A percentile compares a stretch with the other conserved stretches of the same genome.
Conservation (phyloP, 2,113 vertebrate genomes). For the Sinocyclocheilus rhinocerous region DNA sequence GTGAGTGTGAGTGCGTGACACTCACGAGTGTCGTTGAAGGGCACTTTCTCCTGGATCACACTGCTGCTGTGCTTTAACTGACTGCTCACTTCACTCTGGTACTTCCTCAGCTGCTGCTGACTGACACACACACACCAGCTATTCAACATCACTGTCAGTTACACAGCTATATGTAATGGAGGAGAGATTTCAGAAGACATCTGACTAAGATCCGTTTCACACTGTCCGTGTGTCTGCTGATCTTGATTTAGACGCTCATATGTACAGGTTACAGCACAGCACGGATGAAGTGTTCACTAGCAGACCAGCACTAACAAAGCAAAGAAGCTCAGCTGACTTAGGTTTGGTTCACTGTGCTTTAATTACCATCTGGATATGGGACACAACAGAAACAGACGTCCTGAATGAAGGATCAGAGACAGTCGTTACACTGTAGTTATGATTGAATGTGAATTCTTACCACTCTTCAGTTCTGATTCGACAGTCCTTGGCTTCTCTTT, state of each 20-base stretch:
- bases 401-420: not conserved
- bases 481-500: conserved; percentile 94
- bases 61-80: conserved; percentile 90
- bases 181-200: too few relatives aligned
- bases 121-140: conserved; percentile 68
- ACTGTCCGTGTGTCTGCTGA: too few relatives aligned
- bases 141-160: not conserved
- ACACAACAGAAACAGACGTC: not conserved
- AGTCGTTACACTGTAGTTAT: too few relatives aligned
- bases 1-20: conserved; percentile 59
- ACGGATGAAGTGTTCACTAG: too few relatives aligned
- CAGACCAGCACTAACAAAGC: too few relatives aligned
- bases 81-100: conserved; percentile 88
- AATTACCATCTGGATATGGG: too few relatives aligned
- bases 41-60: conserved; percentile 93
- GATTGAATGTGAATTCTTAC: conserved; percentile 66
- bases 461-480: conserved; percentile 92
- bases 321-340: too few relatives aligned
- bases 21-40: conserved; percentile 98
- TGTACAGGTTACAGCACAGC: too few relatives aligned
- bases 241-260: too few relatives aligned
- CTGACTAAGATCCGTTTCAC: too few relatives aligned
- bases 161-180: too few relatives aligned
- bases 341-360: too few relatives aligned
- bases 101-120: conserved; percentile 92